A percentile compares a stretch with the other conserved stretches of the same genome.
Evolutionary conservation across 2,113 vertebrate genomes (phyloP).

Genomic region (Fukomys damarensis): DNA sequence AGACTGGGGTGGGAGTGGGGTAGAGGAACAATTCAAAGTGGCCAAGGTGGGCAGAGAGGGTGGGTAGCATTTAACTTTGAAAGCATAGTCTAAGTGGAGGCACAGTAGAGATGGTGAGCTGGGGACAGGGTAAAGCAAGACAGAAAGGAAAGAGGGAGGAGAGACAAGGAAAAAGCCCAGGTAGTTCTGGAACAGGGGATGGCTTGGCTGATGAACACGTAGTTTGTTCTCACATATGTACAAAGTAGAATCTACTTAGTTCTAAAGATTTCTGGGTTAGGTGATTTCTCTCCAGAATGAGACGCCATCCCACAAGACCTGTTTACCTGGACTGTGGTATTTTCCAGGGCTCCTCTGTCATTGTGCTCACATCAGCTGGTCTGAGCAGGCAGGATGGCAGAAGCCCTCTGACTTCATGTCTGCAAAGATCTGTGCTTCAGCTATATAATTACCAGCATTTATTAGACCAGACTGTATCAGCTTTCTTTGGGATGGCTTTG

Average conservation of each 20-base stretch:
- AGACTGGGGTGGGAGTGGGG: neutral
- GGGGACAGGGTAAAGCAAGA: neutral
- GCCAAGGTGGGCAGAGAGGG: neutral
- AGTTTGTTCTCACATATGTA: neutral
- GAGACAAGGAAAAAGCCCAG: slow-evolving; percentile 49
- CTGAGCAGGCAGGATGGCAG: slow-evolving; percentile 16
- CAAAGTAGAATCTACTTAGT: neutral
- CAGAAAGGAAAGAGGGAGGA: neutral
- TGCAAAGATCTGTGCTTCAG: slow-evolving; percentile 39
- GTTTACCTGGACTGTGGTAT: neutral
- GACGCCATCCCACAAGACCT: neutral
- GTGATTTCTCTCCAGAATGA: neutral
- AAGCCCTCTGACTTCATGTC: slow-evolving; percentile 72
- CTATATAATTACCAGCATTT: slow-evolving; percentile 50
- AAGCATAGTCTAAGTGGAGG: neutral
- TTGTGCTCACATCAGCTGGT: slow-evolving; percentile 2
- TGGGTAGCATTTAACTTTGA: neutral
- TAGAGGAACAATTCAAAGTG: neutral
- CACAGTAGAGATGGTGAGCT: fast-evolving
- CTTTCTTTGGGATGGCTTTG: slow-evolving; percentile 51
- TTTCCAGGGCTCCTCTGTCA: neutral
- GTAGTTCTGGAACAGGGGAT: slow-evolving; percentile 62
- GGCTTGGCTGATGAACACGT: neutral
- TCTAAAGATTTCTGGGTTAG: neutral
- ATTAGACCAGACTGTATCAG: neutral